Evolutionary conservation across 2,888 invertebrate genomes (phyloP).

Genomic region (Tipula confusa): DNA sequence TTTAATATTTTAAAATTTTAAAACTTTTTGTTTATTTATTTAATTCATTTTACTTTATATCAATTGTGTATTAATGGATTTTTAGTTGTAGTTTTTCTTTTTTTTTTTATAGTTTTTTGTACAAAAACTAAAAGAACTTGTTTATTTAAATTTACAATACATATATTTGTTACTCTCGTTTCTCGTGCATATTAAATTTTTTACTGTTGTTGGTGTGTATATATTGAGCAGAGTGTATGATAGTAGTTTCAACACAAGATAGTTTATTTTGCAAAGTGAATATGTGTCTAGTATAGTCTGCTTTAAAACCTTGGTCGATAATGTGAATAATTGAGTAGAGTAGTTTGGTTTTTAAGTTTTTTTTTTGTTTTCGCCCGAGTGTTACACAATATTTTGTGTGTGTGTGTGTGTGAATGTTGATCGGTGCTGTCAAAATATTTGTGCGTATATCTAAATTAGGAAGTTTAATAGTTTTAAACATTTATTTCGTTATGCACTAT

Average conservation of each 20-base stretch:
- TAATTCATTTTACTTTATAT: slow-evolving; percentile 9
- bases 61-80: slow-evolving; percentile 25
- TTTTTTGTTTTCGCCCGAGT: not conserved
- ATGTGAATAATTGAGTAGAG: not conserved
- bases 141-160: slow-evolving; percentile 16
- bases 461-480: not conserved
- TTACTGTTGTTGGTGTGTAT: not conserved
- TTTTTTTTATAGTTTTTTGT: not conserved
- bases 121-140: not conserved
- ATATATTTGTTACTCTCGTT: slow-evolving; percentile 25
- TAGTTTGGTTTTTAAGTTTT: too few relatives aligned
- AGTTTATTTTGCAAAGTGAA: not conserved
- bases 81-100: slow-evolving; percentile 5
- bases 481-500: not conserved
- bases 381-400: not conserved
- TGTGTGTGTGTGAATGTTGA: not conserved
- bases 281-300: not conserved
- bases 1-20: slow-evolving; percentile 3
- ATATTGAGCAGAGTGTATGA: not conserved
- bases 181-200: not conserved
- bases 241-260: not conserved
- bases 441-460: not conserved
- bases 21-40: not conserved
- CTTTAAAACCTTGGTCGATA: not conserved
- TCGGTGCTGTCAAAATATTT: not conserved